Base-by-base conservation (phyloP, 2,113 vertebrate genomes). In the Rhinoderma darwinii region DNA sequence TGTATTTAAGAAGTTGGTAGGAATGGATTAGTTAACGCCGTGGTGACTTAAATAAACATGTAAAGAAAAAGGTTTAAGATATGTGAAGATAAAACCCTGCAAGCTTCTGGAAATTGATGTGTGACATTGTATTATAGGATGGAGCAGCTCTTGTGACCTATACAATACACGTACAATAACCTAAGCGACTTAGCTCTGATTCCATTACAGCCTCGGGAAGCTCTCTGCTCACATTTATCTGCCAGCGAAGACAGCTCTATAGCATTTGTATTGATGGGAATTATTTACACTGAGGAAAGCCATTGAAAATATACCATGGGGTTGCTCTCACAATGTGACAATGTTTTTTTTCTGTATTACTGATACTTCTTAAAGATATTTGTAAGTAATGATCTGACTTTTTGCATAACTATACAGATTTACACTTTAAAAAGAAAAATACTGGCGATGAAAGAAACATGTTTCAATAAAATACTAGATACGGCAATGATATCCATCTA, bases 201-300 rank as follows among this genome's bases (percentile, higher is more conserved):
- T 83, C 81, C 61, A 83, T 83, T 70, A 70, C 43, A 70, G 81
- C 59, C 43, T 47, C 59, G 22, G 80, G 56, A 82, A 44, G 39
- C 81, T 68, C 81, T 32, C 43, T 27, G 18, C 41, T 83, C 81
- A 70, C 41, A 61, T 47, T 83, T 68, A 83, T 83, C 61, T 70
- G 41, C 66, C 59, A 35, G 41, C 20, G 17, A n/a, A 68, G 56
- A 82, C 61, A 32, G 41, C 15, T 83, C 20, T 15, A 22, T 50
- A 9, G 63, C 61, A 68, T 83, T 68, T 50, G 63, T 70, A 61
- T 50, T 66, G 81, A 30, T 30, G 12, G 43, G 43, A 70, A 83
- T 83, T 70, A 70, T 83, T 66, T 68, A 83, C 30, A 25, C 20
- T 5, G 9, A 27, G 22, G 37, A 63, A 81, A 59, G n/a, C 11